Conservation (phyloP, 2,888 invertebrate species). For the Papilio elwesi region DNA sequence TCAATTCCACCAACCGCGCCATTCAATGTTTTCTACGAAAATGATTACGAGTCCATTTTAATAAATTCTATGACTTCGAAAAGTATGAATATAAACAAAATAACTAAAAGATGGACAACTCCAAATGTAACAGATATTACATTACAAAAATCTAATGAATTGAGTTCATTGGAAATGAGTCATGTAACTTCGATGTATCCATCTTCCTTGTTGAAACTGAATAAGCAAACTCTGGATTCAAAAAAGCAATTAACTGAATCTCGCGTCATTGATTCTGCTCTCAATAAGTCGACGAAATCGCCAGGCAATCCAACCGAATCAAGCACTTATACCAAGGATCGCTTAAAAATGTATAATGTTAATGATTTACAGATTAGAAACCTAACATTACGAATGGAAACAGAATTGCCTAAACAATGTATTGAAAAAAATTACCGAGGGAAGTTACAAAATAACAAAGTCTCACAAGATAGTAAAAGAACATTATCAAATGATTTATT, state of each 20-base stretch:
- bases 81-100: neutral
- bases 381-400: neutral
- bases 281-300: neutral
- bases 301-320: neutral
- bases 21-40: neutral
- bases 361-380: neutral
- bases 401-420: neutral
- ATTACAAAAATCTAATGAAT: neutral
- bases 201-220: neutral
- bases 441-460: neutral
- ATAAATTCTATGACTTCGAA: neutral
- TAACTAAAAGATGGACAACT: constrained; percentile 4
- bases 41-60: neutral
- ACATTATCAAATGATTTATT: too few relatives aligned
- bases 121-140: neutral
- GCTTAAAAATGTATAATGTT: too few relatives aligned
- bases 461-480: neutral
- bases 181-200: neutral
- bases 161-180: neutral
- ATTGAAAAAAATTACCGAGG: neutral
- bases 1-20: neutral
- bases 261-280: too few relatives aligned
- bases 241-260: neutral
- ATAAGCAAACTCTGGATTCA: neutral
- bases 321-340: neutral